Base-by-base conservation (phyloP, 2,888 invertebrate genomes). In the Drosophila colorata region DNA sequence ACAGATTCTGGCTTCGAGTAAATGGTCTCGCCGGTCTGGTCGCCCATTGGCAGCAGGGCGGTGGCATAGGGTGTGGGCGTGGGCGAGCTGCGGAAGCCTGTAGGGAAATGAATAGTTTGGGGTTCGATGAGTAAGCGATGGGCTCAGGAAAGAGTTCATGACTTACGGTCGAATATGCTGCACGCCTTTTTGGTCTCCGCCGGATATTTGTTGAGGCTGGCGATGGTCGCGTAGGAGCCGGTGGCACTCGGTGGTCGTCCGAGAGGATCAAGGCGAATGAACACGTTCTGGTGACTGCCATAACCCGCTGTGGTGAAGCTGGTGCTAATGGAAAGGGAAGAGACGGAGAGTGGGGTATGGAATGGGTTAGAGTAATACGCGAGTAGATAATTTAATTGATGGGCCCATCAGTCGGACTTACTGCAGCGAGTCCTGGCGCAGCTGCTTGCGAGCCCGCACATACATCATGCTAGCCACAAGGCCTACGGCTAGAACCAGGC, bases 161-260 rank as follows among this genome's bases (percentile, higher is more conserved):
- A 91, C 91, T 88, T 84, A 91, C 91, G 86, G 72, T 91, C 90
- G 74, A 91, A 91, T 67, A 90, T 88, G 86, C 91, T 91, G 88
- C 92, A 92, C 20, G 92, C 91, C 75, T 91, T 92, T 76, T 92
- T 92, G 38, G 90, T 80, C 58, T 92, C 92, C 53, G 84, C 93
- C 25, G 95, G 95, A 79, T 95, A 95, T 91, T 96, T 96, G 90
- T 96, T 96, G 83, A 96, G 93, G 91, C 96, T 96, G 64, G 96
- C 96, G 81, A 96, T 96, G 43, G 96, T 96, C 43, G 96, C 96
- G 88, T 96, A 74, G 80, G 96, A 96, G 71, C 96, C 96, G 78
- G 94, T 94, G 25, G 95, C 95, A 90, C 96, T 96, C 57, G 96
- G 95, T 51, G 96, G 95, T 69, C 96, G 93, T 25, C 95, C 95